Base-by-base conservation (phyloP, 2,113 vertebrate genomes). In the Lutjanus erythropterus region DNA sequence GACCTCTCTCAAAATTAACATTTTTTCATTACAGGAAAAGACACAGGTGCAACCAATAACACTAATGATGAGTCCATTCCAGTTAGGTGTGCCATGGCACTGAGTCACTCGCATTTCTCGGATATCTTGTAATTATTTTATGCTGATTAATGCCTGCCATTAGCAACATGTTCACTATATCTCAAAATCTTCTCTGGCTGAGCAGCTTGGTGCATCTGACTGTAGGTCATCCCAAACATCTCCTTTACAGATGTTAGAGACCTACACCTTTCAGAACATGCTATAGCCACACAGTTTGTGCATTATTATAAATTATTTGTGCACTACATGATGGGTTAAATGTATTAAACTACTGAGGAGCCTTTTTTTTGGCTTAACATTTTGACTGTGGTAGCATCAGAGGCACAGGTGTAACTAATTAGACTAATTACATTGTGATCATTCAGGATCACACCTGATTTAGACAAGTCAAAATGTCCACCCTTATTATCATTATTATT, bases 11-110 rank as follows among this genome's bases (percentile, higher is more conserved):
- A 59, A 14, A 52, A 23, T 42, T 9, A 35, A 31, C 23, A 65
- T 29, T 67, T 66, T 85, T 39, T 31, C 25, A 74, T 67, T 53
- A 59, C 9, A 70, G 49, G 15, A 65, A 72, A 65, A 65, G 37
- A 35, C 14, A 71, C 33, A 71, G 53, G 49, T 52, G 44, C 42
- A 47, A 61, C 15, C 25, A 25, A 86, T 55, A 41, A 1, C n/a
- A 31, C 29, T 59, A 25, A 85, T 52, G 47, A 59, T 44, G 35
- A 42, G 8, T 37, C 33, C 29, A 29, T 37, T 83, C 47, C 15
- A 78, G 21, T 31, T 46, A 42, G 55, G 25, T 59, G 23, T 62
- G 33, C 8, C 31, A 19, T 31, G 50, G 0, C 21, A 18, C 35
- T 78, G 65, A 78, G 25, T 68, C 71, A 71, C 14, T 44, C 6